Evolutionary conservation across 2,113 vertebrate species (phyloP), one percentile per base, ranked within the genome.

Genomic region (Oryzias melastigma): DNA sequence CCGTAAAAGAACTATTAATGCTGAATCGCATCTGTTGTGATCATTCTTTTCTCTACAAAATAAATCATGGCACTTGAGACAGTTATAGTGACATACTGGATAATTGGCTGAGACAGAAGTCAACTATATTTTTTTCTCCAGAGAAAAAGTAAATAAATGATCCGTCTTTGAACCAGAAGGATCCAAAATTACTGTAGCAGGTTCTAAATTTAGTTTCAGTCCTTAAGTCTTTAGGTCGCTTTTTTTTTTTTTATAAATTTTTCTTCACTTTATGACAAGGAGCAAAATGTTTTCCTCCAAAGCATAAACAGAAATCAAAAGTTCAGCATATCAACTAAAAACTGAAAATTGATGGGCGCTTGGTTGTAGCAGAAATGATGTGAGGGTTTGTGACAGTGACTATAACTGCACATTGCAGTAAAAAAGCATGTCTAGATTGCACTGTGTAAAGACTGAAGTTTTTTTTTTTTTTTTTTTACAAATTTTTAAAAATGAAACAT

Each of bases 311-410:
- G 79, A 64, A 45, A 19, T 73, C 68, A 69, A 77, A 77, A 73
- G 61, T 77, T 77, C 47, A 69, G 72, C 72, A 62, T 58, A 72
- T 72, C 75, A 75, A 82, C 82, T 84, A 79, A 75, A 81, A 75
- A 69, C 65, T 62, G 16, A 58, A 70, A 65, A 81, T 59, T 74
- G 71, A 80, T 73, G 61, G 53, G 58, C 72, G 60, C 57, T 73
- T 41, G 56, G 59, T 51, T 22, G 48, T 22, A 43, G 46, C 15
- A 41, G 29, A 45, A 45, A 67, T 29, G 20, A 62, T 41, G 27
- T 25, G 51, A 22, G 68, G 61, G 73, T 75, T 73, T 72, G 70
- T 63, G 17, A n/a, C n/a, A 58, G 48, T 56, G 62, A 64, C 18
- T 35, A 41, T 62, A 67, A 35, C 10, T 35, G 2, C 25, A 25